phyloP scores from a whole-genome alignment of 2,888 invertebrate species.

The Stictocephala bisonia region DNA sequence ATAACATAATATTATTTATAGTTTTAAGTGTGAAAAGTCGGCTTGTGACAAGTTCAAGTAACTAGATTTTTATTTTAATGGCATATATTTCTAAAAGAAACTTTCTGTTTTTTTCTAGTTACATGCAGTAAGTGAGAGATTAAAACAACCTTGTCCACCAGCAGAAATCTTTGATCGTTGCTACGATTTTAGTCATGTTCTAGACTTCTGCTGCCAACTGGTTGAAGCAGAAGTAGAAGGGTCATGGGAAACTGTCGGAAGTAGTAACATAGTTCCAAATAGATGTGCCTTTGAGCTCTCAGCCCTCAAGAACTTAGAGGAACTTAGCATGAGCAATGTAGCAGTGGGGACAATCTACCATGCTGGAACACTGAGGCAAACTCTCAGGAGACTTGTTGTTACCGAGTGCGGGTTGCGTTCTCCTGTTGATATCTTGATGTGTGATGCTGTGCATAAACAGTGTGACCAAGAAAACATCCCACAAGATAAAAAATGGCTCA shows the following conservation, averaged over 20 bases:
- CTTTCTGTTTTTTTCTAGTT: constrained; percentile 73
- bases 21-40: background rate
- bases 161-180: constrained; percentile 81
- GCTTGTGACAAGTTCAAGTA: background rate
- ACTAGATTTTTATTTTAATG: background rate
- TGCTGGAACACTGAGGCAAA: constrained; percentile 72
- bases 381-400: constrained; percentile 73
- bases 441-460: constrained; percentile 83
- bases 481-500: constrained; percentile 59
- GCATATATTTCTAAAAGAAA: background rate
- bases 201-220: constrained; percentile 88
- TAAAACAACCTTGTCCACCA: constrained; percentile 87
- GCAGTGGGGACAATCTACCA: constrained; percentile 76
- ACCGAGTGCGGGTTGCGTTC: constrained; percentile 74
- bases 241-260: constrained; percentile 74
- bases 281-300: constrained; percentile 82
- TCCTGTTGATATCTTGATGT: constrained; percentile 83
- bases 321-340: constrained; percentile 76
- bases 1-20: background rate
- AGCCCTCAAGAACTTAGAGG: constrained; percentile 81
- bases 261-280: constrained; percentile 88
- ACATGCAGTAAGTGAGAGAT: constrained; percentile 88
- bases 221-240: constrained; percentile 76
- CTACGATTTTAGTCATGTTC: constrained; percentile 90
- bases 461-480: constrained; percentile 62